phyloP scores from a whole-genome alignment of 2,888 invertebrate genomes.

The Dryococelus australis region DNA sequence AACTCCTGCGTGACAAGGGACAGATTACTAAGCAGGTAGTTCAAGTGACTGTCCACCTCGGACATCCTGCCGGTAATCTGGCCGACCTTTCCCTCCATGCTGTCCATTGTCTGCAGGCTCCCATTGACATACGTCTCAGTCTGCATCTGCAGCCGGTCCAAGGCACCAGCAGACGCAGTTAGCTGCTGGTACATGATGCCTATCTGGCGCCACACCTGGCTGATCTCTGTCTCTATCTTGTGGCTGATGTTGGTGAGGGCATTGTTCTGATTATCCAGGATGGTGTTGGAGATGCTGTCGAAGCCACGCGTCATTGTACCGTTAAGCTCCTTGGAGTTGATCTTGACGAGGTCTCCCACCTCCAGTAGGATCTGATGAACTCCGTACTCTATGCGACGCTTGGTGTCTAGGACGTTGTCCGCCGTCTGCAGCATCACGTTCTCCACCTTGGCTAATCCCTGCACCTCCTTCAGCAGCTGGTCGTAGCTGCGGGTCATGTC shows the following conservation, averaged over 20 bases:
- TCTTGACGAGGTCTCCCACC: constrained; percentile 72
- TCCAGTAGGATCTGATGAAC: constrained; percentile 82
- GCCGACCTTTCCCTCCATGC: constrained; percentile 80
- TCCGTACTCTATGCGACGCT: constrained; percentile 84
- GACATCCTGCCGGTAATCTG: constrained; percentile 78
- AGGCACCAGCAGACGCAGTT: constrained; percentile 73
- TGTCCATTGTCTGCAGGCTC: constrained; percentile 77
- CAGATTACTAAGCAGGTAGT: constrained; percentile 79
- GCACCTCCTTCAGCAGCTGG: constrained; percentile 60
- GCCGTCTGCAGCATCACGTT: constrained; percentile 82
- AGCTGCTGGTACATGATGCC: constrained; percentile 88
- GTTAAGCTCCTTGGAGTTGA: constrained; percentile 71
- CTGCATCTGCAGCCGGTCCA: constrained; percentile 79
- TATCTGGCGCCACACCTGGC: constrained; percentile 89
- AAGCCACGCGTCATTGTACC: constrained; percentile 73
- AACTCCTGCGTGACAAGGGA: constrained; percentile 86
- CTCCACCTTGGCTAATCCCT: constrained; percentile 74
- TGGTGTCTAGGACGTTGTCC: constrained; percentile 84
- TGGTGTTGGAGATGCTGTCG: constrained; percentile 71
- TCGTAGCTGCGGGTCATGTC: constrained; percentile 65
- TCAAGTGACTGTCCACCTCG: constrained; percentile 82
- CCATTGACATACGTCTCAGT: constrained; percentile 83
- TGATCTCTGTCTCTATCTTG: constrained; percentile 81
- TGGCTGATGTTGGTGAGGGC: constrained; percentile 76
- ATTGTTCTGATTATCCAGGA: constrained; percentile 75